phyloP scores from a whole-genome alignment of 2,113 vertebrate species.

The Cebidichthys violaceus region DNA sequence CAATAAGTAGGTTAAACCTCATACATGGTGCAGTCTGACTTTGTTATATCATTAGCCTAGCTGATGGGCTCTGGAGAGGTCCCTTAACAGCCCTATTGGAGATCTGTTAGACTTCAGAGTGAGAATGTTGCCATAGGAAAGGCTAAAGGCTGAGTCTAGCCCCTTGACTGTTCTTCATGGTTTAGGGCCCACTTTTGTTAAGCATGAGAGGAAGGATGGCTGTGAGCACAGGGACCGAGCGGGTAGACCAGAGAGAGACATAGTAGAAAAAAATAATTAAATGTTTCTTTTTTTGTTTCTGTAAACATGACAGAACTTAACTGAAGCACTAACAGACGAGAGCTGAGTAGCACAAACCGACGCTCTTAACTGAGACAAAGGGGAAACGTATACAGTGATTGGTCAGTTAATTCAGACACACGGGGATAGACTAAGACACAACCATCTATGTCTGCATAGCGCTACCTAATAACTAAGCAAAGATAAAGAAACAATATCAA shows the following conservation, averaged over 20 bases:
- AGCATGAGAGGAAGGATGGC: background rate
- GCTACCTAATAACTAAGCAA: background rate
- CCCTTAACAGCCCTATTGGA: conserved; percentile 23
- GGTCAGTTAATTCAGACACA: background rate
- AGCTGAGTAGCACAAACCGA: no score
- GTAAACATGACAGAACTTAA: background rate
- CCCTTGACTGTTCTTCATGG: background rate
- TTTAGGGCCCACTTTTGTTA: background rate
- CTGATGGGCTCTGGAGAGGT: conserved; percentile 33
- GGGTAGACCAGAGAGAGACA: background rate
- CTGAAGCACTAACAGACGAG: background rate
- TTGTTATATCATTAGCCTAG: conserved; percentile 42
- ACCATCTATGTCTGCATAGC: background rate
- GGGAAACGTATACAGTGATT: background rate
- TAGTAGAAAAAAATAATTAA: no score
- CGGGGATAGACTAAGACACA: background rate
- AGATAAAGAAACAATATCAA: background rate
- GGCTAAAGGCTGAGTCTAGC: background rate
- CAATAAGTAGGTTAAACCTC: conserved; percentile 48
- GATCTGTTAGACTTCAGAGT: conserved; percentile 14
- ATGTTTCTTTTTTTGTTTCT: background rate
- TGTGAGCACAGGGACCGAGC: background rate
- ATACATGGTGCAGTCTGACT: conserved; percentile 38
- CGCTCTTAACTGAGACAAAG: background rate
- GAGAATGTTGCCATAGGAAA: conserved; percentile 16